Evolutionary conservation across 2,888 invertebrate genomes (phyloP).

Genomic region (Meteorus colon): DNA sequence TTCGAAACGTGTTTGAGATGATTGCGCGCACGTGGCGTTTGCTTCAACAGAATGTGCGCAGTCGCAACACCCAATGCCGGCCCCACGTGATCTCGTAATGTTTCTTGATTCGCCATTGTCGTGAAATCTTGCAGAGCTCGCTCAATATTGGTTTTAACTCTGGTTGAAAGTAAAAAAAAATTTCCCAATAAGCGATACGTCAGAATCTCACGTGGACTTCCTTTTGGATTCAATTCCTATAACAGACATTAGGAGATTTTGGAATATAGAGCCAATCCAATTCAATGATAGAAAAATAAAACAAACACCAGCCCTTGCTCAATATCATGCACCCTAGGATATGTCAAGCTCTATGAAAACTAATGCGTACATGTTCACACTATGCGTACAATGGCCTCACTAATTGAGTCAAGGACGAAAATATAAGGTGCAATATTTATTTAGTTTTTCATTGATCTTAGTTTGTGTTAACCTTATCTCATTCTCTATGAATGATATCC

Average conservation of each 20-base stretch:
- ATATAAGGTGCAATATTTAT: too few species aligned
- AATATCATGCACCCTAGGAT: too few species aligned
- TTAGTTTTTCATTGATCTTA: too few species aligned
- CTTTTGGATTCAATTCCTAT: conserved; percentile 82
- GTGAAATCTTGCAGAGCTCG: conserved; percentile 87
- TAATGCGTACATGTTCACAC: too few species aligned
- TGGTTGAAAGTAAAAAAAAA: conserved; percentile 87
- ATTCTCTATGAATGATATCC: too few species aligned
- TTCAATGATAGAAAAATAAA: too few species aligned
- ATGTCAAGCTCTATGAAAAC: too few species aligned
- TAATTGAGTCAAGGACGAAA: too few species aligned
- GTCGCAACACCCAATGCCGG: conserved; percentile 89
- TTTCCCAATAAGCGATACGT: conserved; percentile 85
- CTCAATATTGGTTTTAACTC: conserved; percentile 89
- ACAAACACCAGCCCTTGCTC: too few species aligned
- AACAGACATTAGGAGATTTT: neutral
- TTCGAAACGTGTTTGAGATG: conserved; percentile 92
- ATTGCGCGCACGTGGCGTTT: conserved; percentile 92
- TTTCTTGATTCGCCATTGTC: conserved; percentile 82
- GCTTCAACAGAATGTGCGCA: conserved; percentile 91
- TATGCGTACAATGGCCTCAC: too few species aligned
- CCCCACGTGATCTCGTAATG: conserved; percentile 86
- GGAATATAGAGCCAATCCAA: too few species aligned
- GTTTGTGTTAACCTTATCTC: too few species aligned
- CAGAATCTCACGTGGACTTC: conserved; percentile 79